Base-by-base conservation (phyloP, 2,888 invertebrate genomes). In the Ariolimax columbianus region DNA sequence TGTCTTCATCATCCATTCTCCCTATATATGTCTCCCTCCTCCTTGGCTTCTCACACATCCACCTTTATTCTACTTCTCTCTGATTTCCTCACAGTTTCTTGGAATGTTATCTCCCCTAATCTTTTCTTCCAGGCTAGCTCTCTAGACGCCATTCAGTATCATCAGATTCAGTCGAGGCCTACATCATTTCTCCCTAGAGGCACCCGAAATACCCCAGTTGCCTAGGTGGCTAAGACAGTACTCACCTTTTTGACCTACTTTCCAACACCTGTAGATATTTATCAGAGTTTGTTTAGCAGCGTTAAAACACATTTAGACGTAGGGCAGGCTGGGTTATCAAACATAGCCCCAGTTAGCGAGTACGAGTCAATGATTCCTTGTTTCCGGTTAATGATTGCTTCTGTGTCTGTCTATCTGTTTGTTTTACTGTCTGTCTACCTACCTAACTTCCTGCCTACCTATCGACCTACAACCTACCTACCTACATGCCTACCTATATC, bases 191-290 rank as follows among this genome's bases (percentile, higher is more conserved):
- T n/a, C 17, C n/a, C 73, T 1, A 33, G n/a, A 43, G n/a, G n/a
- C 73, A 73, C 11, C 9, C 1, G 9, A 40, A n/a, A 26, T 72
- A 72, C 40, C 72, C n/a, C 14, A 43, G 43, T 30, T 38, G 26
- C 40, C 78, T 59, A 78, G 6, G 38, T 63, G 63, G 59, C 26
- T 40, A 26, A 63, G 26, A 38, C 14, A 59, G 30, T 40, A 59
- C 55, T 77, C 77, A 73, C 73, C n/a, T 43, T 0, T 26, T n/a
- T 73, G 73, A 73, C 73, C 73, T 47, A 73, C 73, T 73, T 73
- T 73, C n/a, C 43, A n/a, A 73, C 73, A 73, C 73, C 73, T 73
- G 73, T 73, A 73, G n/a, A 73, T 73, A 43, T 73, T 40, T 73
- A 43, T 43, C 14, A 14, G n/a, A n/a, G 11, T 43, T 73, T 73